These are phyloP conservation scores for Lycocerus yunnanus DNA, from an alignment of 2,888 invertebrate genomes.

Conservation along the genomic window DNA sequence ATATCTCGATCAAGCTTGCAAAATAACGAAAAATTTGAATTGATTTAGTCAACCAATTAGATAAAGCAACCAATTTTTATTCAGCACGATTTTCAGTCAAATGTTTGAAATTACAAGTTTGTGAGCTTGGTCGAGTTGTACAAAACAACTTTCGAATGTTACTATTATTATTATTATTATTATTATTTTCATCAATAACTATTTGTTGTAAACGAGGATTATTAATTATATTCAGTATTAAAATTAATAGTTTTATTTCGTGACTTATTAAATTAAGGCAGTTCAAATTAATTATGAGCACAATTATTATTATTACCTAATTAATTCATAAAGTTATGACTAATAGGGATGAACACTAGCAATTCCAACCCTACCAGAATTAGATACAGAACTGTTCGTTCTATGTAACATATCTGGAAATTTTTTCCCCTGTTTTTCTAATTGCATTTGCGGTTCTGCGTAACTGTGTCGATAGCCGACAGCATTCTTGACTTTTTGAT, in stretches of 20 bases:
- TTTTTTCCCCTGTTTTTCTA: conserved; percentile 47
- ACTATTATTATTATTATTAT: neutral
- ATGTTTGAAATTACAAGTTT: neutral
- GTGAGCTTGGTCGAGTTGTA: neutral
- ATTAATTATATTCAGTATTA: neutral
- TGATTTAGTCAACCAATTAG: neutral
- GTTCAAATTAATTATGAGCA: neutral
- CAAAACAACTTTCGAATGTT: neutral
- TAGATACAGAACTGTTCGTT: conserved; percentile 53
- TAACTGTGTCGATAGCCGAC: conserved; percentile 65
- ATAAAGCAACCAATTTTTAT: neutral
- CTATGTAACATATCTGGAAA: conserved; percentile 52
- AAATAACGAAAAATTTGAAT: neutral
- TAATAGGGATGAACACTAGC: conserved; percentile 56
- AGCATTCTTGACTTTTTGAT: conserved; percentile 43
- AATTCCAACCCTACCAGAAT: conserved; percentile 54
- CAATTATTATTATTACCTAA: neutral
- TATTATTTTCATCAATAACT: neutral
- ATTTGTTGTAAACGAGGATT: neutral
- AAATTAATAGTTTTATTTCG: neutral
- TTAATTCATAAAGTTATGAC: conserved; percentile 14
- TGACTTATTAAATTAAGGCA: neutral
- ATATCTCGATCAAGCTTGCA: neutral
- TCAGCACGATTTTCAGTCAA: neutral
- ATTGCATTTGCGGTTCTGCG: conserved; percentile 66